phyloP scores from a whole-genome alignment of 2,797 vertebrate genomes.

The Microhierax caerulescens region DNA sequence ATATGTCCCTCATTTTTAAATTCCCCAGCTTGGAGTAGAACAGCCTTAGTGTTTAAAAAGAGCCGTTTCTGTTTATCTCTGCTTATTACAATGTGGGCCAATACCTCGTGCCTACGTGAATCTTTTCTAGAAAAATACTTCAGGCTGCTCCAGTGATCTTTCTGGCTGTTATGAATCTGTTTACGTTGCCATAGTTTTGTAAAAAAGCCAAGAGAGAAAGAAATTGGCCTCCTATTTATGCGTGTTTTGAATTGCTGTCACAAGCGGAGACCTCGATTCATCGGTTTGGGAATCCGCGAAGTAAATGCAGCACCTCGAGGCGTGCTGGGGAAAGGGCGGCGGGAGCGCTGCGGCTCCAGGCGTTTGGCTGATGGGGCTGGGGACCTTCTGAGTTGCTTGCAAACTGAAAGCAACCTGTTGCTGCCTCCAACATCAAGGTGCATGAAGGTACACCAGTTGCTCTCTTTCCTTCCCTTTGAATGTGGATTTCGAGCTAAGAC shows the following conservation, averaged over 20 bases:
- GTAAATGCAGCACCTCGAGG: not conserved
- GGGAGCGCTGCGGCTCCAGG: accelerated
- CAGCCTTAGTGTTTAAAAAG: not conserved
- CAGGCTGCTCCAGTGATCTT: not conserved
- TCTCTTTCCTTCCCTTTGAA: not conserved
- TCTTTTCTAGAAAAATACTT: not conserved
- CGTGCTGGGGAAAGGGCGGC: not conserved
- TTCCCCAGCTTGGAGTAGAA: not conserved
- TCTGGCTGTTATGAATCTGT: not conserved
- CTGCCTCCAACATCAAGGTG: not conserved
- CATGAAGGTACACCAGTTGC: not conserved
- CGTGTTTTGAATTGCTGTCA: not conserved
- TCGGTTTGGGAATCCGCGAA: not conserved
- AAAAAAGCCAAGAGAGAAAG: not conserved
- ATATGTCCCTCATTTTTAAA: not conserved
- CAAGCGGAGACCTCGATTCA: not conserved
- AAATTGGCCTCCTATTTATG: not conserved
- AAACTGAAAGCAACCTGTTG: not conserved
- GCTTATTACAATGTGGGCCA: not conserved
- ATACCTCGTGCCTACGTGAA: not conserved
- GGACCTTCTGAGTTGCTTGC: not conserved
- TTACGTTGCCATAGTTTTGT: not conserved
- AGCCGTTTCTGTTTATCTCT: not conserved
- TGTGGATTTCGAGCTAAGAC: accelerated
- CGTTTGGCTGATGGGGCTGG: not conserved